These are phyloP conservation scores for Orchesella flavescens DNA, from an alignment of 2,888 invertebrate species.

Conservation along the genomic window DNA sequence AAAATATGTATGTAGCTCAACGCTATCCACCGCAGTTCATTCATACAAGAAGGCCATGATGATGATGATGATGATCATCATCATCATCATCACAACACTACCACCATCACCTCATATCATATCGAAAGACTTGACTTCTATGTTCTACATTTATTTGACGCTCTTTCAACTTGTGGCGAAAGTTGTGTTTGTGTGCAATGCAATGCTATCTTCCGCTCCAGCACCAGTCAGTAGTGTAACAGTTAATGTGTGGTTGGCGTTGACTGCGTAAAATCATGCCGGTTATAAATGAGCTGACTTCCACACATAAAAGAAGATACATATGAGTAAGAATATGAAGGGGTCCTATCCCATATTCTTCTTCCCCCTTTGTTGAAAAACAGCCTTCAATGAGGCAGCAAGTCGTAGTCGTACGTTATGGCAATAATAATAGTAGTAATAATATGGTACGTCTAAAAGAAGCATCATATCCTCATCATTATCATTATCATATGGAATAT, in stretches of 20 bases:
- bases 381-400: slow-evolving; percentile 32
- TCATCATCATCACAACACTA: background rate
- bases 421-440: slow-evolving; percentile 49
- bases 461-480: background rate
- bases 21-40: background rate
- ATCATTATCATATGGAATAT: background rate
- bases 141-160: slow-evolving; percentile 10
- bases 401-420: slow-evolving; percentile 46
- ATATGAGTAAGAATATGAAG: slow-evolving; percentile 13
- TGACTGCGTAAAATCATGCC: background rate
- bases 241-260: background rate
- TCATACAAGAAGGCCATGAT: background rate
- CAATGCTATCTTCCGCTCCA: background rate
- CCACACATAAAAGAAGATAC: background rate
- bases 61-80: background rate
- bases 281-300: slow-evolving; percentile 11
- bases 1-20: too few relatives aligned
- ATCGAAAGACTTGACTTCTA: slow-evolving; percentile 1
- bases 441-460: slow-evolving; percentile 29
- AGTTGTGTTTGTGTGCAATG: slow-evolving; percentile 5
- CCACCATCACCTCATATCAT: background rate
- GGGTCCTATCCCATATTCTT: background rate
- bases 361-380: too few relatives aligned
- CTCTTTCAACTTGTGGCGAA: slow-evolving; percentile 24
- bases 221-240: background rate